These are phyloP conservation scores for Vidua macroura DNA, from an alignment of 2,113 vertebrate genomes.

Conservation along the genomic window DNA sequence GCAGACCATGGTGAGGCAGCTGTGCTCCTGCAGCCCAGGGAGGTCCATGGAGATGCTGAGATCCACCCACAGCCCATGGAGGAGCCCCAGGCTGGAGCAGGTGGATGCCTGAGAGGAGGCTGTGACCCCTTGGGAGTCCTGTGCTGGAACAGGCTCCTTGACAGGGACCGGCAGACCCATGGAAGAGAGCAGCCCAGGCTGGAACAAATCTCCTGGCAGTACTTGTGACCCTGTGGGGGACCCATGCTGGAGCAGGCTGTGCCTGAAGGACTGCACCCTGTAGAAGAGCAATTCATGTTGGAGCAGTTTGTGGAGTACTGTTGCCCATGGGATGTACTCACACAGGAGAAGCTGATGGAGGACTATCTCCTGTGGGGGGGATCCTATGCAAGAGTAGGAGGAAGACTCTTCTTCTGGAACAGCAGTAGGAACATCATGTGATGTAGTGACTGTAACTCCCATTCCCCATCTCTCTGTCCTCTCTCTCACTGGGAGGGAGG, in stretches of 20 bases:
- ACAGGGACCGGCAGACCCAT: neutral
- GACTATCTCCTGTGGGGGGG: neutral
- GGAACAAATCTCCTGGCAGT: neutral
- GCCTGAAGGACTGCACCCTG: neutral
- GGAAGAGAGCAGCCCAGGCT: neutral
- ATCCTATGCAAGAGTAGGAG: neutral
- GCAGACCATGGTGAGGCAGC: neutral
- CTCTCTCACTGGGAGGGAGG: neutral
- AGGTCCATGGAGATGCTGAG: neutral
- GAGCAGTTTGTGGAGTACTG: neutral
- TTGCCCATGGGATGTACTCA: too few species aligned
- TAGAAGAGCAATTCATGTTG: fast-evolving
- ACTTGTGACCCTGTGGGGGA: neutral
- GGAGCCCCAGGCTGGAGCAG: neutral
- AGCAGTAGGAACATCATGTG: neutral
- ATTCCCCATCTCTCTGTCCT: neutral
- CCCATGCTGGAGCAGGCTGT: neutral
- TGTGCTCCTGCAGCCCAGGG: neutral
- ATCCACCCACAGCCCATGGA: fast-evolving
- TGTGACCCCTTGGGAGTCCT: neutral
- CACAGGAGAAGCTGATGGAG: neutral
- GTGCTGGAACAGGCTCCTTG: neutral
- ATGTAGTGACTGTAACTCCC: neutral
- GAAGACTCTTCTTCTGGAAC: neutral
- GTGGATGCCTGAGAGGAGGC: neutral